These are phyloP conservation scores for Imbricaverruca yamaguchii DNA, from an alignment of 2,888 invertebrate species.

Conservation along the genomic window DNA sequence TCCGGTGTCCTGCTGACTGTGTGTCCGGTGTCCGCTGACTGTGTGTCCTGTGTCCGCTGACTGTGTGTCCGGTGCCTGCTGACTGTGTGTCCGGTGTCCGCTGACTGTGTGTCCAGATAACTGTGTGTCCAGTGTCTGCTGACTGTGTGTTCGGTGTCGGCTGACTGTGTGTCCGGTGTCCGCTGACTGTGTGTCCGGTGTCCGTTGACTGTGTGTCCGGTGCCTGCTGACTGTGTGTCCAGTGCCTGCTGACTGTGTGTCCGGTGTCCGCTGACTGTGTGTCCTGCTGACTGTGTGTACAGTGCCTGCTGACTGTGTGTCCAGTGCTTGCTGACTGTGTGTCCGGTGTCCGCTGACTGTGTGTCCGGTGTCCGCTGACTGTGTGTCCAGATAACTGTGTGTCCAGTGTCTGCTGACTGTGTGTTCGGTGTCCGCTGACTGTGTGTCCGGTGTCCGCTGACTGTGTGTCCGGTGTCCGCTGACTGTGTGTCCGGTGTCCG, in stretches of 20 bases:
- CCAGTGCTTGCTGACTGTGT: too few relatives aligned
- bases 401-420: background rate
- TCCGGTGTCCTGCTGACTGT: too few relatives aligned
- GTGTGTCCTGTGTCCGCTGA: background rate
- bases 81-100: background rate
- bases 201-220: too few relatives aligned
- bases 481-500: background rate
- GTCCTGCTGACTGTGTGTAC: background rate
- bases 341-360: background rate
- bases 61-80: too few relatives aligned
- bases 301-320: background rate
- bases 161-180: background rate
- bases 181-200: background rate
- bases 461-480: background rate
- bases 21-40: background rate
- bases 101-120: too few relatives aligned
- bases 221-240: too few relatives aligned
- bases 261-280: background rate
- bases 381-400: too few relatives aligned
- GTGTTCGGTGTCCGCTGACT: background rate
- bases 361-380: background rate
- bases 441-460: background rate
- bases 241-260: background rate
- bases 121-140: too few relatives aligned
- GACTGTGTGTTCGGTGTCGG: background rate